Conservation (phyloP, 2,888 invertebrate genomes). For the Thymelicus acteon region DNA sequence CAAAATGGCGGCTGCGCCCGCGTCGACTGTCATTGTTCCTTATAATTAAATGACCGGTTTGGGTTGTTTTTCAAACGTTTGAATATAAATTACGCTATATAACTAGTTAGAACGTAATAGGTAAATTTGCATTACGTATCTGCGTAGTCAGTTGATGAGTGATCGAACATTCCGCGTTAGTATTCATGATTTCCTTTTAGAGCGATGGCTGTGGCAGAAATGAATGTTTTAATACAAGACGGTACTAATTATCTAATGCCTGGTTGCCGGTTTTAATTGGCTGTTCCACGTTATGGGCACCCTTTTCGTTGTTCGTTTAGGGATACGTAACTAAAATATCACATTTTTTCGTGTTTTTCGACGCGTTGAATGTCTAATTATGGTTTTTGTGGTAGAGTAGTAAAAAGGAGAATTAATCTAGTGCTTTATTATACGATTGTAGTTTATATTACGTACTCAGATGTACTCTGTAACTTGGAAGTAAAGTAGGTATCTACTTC, state of each 20-base stretch:
- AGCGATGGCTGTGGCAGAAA: slow-evolving; percentile 21
- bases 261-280: slow-evolving; percentile 31
- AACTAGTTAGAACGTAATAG: slow-evolving; percentile 33
- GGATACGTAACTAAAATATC: slow-evolving; percentile 19
- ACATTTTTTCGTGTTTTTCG: slow-evolving; percentile 2
- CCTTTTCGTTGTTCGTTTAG: slow-evolving; percentile 29
- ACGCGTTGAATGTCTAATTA: not conserved
- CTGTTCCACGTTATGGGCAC: slow-evolving; percentile 28
- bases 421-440: too few relatives aligned
- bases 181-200: slow-evolving; percentile 33
- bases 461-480: too few relatives aligned
- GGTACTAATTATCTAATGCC: slow-evolving; percentile 34
- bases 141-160: slow-evolving; percentile 15
- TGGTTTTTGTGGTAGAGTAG: not conserved
- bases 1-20: slow-evolving; percentile 73
- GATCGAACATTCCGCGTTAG: slow-evolving; percentile 17
- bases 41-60: slow-evolving; percentile 79
- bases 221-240: slow-evolving; percentile 28
- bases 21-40: slow-evolving; percentile 74
- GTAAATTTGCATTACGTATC: slow-evolving; percentile 30
- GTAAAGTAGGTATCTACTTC: too few relatives aligned
- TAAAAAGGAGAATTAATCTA: too few relatives aligned
- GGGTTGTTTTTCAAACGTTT: slow-evolving; percentile 54
- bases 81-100: slow-evolving; percentile 41
- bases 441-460: too few relatives aligned